phyloP scores from a whole-genome alignment of 2,113 vertebrate genomes.

The Equus quagga region DNA sequence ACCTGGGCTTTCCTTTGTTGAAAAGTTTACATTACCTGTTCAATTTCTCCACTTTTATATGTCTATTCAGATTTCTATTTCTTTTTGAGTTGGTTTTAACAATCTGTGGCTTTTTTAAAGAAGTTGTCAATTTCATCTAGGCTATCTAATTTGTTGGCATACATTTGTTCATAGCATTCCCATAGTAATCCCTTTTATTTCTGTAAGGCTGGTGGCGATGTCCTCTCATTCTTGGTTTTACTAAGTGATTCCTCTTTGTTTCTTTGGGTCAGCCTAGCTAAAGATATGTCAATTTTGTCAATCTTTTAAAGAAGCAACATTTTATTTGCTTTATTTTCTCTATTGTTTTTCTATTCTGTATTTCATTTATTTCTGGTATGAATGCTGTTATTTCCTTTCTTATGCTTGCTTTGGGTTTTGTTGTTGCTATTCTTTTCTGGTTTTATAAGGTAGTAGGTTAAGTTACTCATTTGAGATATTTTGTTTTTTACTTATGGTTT shows the following conservation, averaged over 20 bases:
- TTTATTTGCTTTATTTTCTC: neutral
- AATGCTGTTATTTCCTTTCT: neutral
- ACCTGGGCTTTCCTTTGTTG: neutral
- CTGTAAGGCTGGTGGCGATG: neutral
- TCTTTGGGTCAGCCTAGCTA: neutral
- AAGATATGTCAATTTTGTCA: neutral
- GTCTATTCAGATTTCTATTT: neutral
- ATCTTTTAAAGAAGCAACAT: neutral
- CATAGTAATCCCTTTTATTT: neutral
- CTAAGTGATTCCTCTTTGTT: neutral
- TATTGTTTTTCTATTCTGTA: neutral
- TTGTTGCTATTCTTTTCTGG: neutral
- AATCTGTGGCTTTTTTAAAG: neutral
- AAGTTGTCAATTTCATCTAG: neutral
- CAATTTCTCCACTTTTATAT: neutral
- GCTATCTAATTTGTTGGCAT: neutral
- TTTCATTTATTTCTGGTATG: neutral
- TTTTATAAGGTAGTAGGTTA: neutral
- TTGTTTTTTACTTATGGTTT: neutral
- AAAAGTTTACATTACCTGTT: neutral
- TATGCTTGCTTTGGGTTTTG: neutral
- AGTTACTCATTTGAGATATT: neutral
- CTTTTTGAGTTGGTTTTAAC: neutral
- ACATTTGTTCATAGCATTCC: neutral
- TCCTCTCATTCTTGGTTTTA: neutral